Evolutionary conservation across 2,113 vertebrate species (phyloP).

Genomic region (Xenopus tropicalis): UCB_Xtro_10.0 CM004449.2:50994501-50995000

Average conservation of each 20-base stretch:
- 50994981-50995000: constrained; percentile 18
- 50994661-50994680: constrained; percentile 16
- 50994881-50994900: constrained; percentile 29
- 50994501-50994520: too few relatives aligned
- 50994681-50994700: constrained; percentile 5
- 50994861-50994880: constrained; percentile 27
- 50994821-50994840: constrained; percentile 18
- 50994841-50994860: constrained; percentile 26
- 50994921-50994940: constrained; percentile 17
- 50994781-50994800: constrained; percentile 29
- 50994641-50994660: constrained; percentile 21
- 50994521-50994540: too few relatives aligned
- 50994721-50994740: constrained; percentile 13
- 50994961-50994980: constrained; percentile 14
- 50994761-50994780: constrained; percentile 23
- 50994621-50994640: not conserved
- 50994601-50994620: constrained; percentile 17
- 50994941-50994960: not conserved
- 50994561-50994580: not conserved
- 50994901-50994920: constrained; percentile 35
- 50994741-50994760: constrained; percentile 27
- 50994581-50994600: not conserved
- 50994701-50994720: constrained; percentile 12
- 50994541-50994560: too few relatives aligned
- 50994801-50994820: constrained; percentile 40